phyloP scores from a whole-genome alignment of 2,888 invertebrate genomes.

The Zygogramma bicolorata region DNA sequence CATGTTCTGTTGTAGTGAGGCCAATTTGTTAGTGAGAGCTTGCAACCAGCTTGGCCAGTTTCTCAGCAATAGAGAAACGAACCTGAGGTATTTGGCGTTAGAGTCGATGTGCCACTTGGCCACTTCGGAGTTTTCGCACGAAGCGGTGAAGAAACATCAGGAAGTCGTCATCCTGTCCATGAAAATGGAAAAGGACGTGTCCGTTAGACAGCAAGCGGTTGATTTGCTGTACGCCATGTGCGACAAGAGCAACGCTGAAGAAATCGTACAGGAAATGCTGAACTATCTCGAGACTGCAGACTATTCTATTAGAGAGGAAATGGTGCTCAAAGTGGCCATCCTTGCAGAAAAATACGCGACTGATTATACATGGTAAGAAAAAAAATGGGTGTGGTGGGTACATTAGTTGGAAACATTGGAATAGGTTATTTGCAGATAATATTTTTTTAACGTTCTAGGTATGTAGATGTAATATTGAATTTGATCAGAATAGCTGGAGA shows the following conservation, averaged over 20 bases:
- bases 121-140: conserved; percentile 99
- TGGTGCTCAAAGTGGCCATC: conserved; percentile 99
- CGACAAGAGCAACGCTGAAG: conserved; percentile 98
- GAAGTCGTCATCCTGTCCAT: conserved; percentile 98
- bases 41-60: conserved; percentile 99
- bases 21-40: conserved; percentile 95
- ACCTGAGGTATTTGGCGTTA: conserved; percentile 95
- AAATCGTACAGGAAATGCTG: conserved; percentile 99
- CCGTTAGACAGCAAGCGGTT: conserved; percentile 97
- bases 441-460: conserved; percentile 60
- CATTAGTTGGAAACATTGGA: neutral
- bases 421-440: neutral
- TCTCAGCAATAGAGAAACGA: conserved; percentile 96
- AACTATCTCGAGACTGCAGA: conserved; percentile 99
- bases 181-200: conserved; percentile 99
- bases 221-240: conserved; percentile 99
- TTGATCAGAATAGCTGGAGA: conserved; percentile 99
- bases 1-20: conserved; percentile 75
- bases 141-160: conserved; percentile 99
- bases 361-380: conserved; percentile 94
- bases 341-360: conserved; percentile 99
- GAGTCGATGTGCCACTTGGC: conserved; percentile 99
- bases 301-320: conserved; percentile 99
- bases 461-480: conserved; percentile 97
- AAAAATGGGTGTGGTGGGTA: neutral